A percentile compares a stretch with the other conserved stretches of the same genome.
These are phyloP conservation scores for Philypnodon macrostomus DNA, from an alignment of 2,797 vertebrate species.

Conservation along the genomic window DNA sequence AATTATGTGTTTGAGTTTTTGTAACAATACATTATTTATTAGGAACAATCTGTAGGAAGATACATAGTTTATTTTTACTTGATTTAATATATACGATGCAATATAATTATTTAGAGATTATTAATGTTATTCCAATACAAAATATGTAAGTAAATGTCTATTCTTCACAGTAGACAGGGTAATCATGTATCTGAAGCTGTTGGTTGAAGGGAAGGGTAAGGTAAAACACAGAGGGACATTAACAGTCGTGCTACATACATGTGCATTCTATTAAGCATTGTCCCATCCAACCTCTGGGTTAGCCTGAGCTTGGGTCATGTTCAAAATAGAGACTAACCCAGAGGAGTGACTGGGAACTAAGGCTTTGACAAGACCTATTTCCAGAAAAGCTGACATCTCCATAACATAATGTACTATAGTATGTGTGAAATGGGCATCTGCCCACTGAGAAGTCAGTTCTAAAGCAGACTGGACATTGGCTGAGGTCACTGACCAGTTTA, in stretches of 20 bases:
- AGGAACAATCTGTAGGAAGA: too few relatives aligned
- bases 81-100: too few relatives aligned
- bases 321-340: background rate
- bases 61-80: too few relatives aligned
- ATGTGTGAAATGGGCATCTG: background rate
- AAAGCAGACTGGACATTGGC: background rate
- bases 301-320: slow-evolving; percentile 39
- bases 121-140: too few relatives aligned
- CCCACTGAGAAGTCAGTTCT: background rate
- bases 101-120: too few relatives aligned
- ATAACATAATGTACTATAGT: background rate
- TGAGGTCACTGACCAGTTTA: background rate
- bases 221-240: slow-evolving; percentile 69
- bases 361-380: background rate
- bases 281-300: slow-evolving; percentile 31
- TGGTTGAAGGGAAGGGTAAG: slow-evolving; percentile 38
- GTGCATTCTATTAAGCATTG: slow-evolving; percentile 24
- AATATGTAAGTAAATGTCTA: slow-evolving; percentile 7
- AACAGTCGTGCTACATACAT: slow-evolving; percentile 74
- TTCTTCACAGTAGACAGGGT: slow-evolving; percentile 17
- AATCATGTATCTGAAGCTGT: slow-evolving; percentile 2
- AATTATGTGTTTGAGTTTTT: too few relatives aligned
- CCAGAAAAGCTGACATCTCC: slow-evolving; percentile 7
- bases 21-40: too few relatives aligned
- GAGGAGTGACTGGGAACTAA: slow-evolving; percentile 1